Percentiles rank a stretch among this genome's conserved stretches.
Conservation (phyloP, 2,113 vertebrate genomes). For the Aegithalos caudatus region DNA sequence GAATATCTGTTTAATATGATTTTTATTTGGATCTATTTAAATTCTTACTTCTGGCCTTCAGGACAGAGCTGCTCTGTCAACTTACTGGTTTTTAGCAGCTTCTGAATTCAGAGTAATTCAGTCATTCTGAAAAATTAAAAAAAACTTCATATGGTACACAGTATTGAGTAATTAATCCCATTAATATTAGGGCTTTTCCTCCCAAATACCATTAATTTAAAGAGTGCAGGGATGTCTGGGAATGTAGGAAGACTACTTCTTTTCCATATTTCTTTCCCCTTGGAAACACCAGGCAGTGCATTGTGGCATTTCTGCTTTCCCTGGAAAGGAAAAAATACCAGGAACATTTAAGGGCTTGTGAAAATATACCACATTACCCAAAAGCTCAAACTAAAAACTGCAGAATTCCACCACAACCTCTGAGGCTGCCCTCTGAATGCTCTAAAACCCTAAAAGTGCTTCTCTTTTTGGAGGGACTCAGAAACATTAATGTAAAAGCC, state of each 20-base stretch:
- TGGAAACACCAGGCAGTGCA: neutral
- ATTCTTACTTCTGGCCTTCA: neutral
- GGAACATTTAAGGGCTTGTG: neutral
- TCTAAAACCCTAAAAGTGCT: neutral
- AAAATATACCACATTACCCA: neutral
- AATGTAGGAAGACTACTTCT: neutral
- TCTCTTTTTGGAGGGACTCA: neutral
- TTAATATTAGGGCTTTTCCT: neutral
- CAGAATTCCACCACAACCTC: neutral
- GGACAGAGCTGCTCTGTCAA: neutral
- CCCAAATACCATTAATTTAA: neutral
- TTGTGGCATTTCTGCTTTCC: neutral
- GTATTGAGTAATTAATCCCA: neutral
- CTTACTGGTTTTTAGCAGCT: neutral
- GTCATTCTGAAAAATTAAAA: neutral
- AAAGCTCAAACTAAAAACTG: neutral
- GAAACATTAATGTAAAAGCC: neutral
- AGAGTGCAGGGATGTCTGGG: neutral
- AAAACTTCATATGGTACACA: neutral
- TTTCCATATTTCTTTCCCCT: neutral
- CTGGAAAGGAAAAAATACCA: neutral
- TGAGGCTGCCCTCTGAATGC: neutral
- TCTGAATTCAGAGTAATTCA: neutral
- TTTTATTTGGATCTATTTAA: conserved; percentile 20
- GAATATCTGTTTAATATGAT: neutral